Percentiles rank a stretch among this genome's conserved stretches.
Evolutionary conservation across 2,113 vertebrate genomes (phyloP).

Genomic region (Aphelocoma coerulescens): DNA sequence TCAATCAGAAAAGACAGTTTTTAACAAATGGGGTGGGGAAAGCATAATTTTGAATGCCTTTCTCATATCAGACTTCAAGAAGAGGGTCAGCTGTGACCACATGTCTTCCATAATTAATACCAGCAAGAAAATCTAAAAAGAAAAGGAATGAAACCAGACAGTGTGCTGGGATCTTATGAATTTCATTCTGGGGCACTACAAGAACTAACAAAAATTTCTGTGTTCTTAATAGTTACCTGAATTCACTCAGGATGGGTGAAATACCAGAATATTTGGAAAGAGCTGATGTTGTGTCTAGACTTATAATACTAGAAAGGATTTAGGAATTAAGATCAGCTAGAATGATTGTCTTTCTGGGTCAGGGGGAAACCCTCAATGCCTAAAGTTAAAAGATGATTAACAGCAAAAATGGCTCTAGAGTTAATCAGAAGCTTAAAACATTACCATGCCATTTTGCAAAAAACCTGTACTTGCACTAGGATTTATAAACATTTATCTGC

Average conservation of each 20-base stretch:
- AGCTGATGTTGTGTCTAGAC: not conserved
- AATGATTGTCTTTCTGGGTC: not conserved
- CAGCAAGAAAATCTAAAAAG: not conserved
- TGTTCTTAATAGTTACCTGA: not conserved
- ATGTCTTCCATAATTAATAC: not conserved
- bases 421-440: slow-evolving; percentile 9
- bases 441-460: not conserved
- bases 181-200: not conserved
- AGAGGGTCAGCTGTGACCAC: not conserved
- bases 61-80: not conserved
- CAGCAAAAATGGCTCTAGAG: not conserved
- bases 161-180: not conserved
- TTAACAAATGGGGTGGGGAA: not conserved
- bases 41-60: not conserved
- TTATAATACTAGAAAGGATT: not conserved
- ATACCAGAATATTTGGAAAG: not conserved
- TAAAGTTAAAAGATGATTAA: not conserved
- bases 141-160: not conserved
- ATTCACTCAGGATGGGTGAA: not conserved
- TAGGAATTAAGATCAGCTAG: not conserved
- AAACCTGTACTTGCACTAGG: not conserved
- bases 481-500: not conserved
- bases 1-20: not conserved
- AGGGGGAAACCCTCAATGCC: not conserved
- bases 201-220: not conserved